A percentile compares a stretch with the other conserved stretches of the same genome.
phyloP scores from a whole-genome alignment of 2,888 invertebrate species.

The Argyresthia albistria region DNA sequence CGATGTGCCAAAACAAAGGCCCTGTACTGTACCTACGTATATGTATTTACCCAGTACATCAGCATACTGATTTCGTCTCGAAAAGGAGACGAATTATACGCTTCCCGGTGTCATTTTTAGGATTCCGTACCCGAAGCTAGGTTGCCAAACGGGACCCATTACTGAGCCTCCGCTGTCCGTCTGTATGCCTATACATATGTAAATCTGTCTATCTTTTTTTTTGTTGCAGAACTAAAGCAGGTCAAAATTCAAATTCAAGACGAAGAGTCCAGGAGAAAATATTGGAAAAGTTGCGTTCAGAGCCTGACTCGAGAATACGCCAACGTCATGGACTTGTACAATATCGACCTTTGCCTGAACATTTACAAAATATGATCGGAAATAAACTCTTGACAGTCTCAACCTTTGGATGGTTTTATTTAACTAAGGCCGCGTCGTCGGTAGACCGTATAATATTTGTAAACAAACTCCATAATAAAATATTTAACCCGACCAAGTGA shows the following conservation, averaged over 20 bases:
- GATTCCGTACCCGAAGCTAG: neutral
- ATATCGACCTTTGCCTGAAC: slow-evolving; percentile 32
- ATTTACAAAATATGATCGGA: slow-evolving; percentile 30
- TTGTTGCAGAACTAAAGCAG: slow-evolving; percentile 40
- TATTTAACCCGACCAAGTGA: no score
- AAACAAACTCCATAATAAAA: no score
- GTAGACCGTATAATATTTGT: no score
- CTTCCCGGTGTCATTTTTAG: neutral
- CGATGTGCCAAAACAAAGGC: no score
- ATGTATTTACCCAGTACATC: no score
- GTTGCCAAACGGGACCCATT: no score
- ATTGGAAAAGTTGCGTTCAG: slow-evolving; percentile 30
- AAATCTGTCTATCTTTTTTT: neutral
- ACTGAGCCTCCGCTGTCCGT: neutral
- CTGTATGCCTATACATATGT: no score
- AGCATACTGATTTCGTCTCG: no score
- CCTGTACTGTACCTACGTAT: no score
- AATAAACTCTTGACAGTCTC: no score
- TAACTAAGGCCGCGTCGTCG: no score
- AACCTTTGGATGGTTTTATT: no score
- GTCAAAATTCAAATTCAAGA: slow-evolving; percentile 47
- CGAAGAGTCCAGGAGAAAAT: slow-evolving; percentile 23
- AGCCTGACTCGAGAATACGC: slow-evolving; percentile 29
- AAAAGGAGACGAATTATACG: neutral
- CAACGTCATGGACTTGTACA: slow-evolving; percentile 35